These are phyloP conservation scores for Eufriesea mexicana DNA, from an alignment of 1,140 invertebrate genomes.

Conservation along the genomic window DNA sequence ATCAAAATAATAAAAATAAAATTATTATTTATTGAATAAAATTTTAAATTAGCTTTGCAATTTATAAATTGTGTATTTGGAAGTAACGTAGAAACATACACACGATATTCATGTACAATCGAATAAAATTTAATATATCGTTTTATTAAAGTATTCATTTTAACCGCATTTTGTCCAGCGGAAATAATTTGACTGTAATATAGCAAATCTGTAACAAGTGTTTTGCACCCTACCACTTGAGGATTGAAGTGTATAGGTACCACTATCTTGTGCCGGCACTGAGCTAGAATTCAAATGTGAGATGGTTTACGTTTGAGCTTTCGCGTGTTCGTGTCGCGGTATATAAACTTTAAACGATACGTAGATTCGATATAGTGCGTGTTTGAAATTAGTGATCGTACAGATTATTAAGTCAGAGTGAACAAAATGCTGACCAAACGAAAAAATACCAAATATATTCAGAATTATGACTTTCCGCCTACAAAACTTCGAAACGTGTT, in stretches of 20 bases:
- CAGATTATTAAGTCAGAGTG: no score
- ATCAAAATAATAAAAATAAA: background rate
- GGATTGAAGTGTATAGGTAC: background rate
- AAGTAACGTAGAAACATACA: no score
- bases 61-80: background rate
- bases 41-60: background rate
- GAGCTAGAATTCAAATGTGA: slow-evolving; percentile 24
- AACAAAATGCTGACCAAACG: background rate
- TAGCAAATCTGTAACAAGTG: background rate
- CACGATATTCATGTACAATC: background rate
- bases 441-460: background rate
- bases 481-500: slow-evolving; percentile 57
- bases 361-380: background rate
- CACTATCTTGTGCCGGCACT: background rate
- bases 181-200: background rate
- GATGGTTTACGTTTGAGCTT: background rate
- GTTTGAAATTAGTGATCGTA: background rate
- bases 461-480: slow-evolving; percentile 29
- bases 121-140: background rate
- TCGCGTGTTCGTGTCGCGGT: background rate
- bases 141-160: background rate
- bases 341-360: background rate
- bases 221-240: no score
- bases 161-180: background rate
- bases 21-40: background rate